phyloP scores from a whole-genome alignment of 2,113 vertebrate species.

The Erinaceus europaeus region DNA sequence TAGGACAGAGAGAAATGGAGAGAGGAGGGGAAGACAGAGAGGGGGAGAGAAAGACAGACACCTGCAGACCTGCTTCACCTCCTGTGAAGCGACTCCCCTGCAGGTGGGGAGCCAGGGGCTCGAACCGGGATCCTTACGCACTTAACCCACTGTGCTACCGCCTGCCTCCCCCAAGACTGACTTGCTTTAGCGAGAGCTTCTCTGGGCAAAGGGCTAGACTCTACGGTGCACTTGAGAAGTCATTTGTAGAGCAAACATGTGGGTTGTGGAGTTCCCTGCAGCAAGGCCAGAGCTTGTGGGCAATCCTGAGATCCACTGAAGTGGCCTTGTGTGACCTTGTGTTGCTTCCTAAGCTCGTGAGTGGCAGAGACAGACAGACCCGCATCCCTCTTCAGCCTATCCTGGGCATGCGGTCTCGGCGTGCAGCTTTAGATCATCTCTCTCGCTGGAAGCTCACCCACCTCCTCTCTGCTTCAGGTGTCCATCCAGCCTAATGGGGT shows the following conservation, averaged over 20 bases:
- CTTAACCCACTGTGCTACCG: no score
- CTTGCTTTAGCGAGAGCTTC: no score
- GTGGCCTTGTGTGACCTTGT: neutral
- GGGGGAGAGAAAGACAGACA: no score
- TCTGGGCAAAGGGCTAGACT: neutral
- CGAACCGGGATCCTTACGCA: no score
- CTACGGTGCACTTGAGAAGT: neutral
- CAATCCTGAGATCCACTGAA: neutral
- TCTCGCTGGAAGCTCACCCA: no score
- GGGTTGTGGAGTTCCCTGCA: neutral
- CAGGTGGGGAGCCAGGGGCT: no score
- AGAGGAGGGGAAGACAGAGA: no score
- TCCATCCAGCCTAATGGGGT: neutral
- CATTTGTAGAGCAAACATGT: neutral
- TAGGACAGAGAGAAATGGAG: no score
- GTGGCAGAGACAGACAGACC: neutral
- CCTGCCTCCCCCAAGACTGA: no score
- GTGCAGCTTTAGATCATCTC: slow-evolving; percentile 5
- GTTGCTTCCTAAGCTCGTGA: fast-evolving
- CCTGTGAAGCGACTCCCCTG: no score
- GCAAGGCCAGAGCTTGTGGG: neutral
- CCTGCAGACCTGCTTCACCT: no score
- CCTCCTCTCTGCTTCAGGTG: neutral
- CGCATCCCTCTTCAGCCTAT: neutral
- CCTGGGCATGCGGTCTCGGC: no score